Base-by-base conservation (phyloP, 2,888 invertebrate genomes). In the Synanthedon andrenaeformis region DNA sequence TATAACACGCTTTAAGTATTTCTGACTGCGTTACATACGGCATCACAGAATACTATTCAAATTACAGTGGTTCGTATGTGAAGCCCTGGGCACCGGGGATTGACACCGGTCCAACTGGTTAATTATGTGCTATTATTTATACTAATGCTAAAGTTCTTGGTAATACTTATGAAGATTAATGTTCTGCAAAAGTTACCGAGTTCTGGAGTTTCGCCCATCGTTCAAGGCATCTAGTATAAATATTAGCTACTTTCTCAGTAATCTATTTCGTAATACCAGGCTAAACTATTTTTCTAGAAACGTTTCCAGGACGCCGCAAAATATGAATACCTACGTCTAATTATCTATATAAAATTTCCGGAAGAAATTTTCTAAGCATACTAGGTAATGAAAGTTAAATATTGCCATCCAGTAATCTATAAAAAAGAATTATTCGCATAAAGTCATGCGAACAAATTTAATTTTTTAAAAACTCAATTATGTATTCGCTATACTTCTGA, bases 71-170 rank as follows among this genome's bases (percentile, higher is more conserved):
- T 61, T 55, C 53, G 49, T 62, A 60, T 58, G 56, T 56, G 54
- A 53, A 58, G 67, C 76, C 69, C 60, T 63, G 58, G 72, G 74
- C 70, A 56, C 58, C 62, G 62, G 63, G 59, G 59, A 68, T 63
- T 65, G 35, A 51, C 35, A 51, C 51, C 28, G 28, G 51, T 51
- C 13, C 51, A 51, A 74, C 79, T 70, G 71, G 77, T 70, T 80
- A 79, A 76, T 76, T 74, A 67, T 65, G 61, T 64, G 56, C 56
- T 59, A 66, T 72, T 70, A 76, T 76, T 76, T 70, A 45, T 45
- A 45, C 45, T 45, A 12, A 63, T 66, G 64, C 65, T 57, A 45
- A 61, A 63, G 59, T 64, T 65, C 66, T 61, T 61, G 62, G 61
- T 67, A 62, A 59, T 63, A 62, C 57, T 68, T 68, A 71, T 70